phyloP scores from a whole-genome alignment of 2,888 invertebrate species.

The Escarpia spicata region DNA sequence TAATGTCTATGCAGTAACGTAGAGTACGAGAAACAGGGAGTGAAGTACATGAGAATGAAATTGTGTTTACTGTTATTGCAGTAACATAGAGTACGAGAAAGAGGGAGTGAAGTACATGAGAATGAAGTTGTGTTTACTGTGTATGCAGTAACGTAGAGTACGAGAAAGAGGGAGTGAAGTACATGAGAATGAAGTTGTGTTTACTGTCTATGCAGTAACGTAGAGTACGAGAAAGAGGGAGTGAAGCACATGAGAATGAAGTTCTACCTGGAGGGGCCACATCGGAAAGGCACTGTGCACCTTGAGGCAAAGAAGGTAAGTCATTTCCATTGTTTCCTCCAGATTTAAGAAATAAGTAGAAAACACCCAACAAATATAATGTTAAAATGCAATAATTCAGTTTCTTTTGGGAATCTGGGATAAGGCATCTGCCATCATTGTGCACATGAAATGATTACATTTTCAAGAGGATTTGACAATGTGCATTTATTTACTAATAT shows the following conservation, averaged over 20 bases:
- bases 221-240: conserved; percentile 79
- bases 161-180: conserved; percentile 78
- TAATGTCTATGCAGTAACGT: background rate
- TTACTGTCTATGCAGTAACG: conserved; percentile 70
- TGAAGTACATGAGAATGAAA: background rate
- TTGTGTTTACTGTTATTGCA: background rate
- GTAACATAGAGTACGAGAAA: background rate
- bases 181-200: conserved; percentile 87
- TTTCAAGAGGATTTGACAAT: too few species aligned
- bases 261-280: conserved; percentile 87
- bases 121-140: background rate
- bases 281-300: conserved; percentile 84
- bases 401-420: too few species aligned
- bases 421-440: too few species aligned
- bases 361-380: too few species aligned
- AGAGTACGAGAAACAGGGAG: background rate
- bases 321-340: background rate
- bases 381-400: background rate
- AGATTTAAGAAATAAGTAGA: background rate
- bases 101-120: background rate
- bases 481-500: too few species aligned
- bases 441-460: too few species aligned
- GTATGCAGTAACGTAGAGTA: conserved; percentile 75
- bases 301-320: conserved; percentile 80
- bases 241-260: conserved; percentile 85